A percentile compares a stretch with the other conserved stretches of the same genome.
Conservation (phyloP, 2,797 vertebrate genomes). For the Epinephelus malabaricus region DNA sequence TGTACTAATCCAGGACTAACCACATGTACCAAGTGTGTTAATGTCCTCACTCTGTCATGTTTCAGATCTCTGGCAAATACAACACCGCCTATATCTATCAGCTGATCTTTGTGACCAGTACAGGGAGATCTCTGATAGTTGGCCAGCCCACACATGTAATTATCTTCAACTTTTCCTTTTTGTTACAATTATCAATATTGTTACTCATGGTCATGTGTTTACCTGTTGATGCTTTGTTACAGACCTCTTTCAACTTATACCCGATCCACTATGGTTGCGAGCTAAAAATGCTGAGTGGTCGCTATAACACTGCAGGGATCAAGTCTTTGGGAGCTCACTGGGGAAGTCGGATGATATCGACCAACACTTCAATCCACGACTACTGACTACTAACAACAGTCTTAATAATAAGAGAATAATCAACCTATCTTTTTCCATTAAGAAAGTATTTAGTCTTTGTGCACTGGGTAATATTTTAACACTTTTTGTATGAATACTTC, state of each 20-base stretch:
- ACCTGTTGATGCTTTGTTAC: slow-evolving; percentile 21
- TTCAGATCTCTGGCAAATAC: slow-evolving; percentile 70
- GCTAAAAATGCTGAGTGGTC: slow-evolving; percentile 58
- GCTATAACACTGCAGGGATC: not conserved
- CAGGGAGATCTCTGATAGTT: slow-evolving; percentile 38
- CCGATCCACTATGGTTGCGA: not conserved
- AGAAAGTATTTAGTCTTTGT: not conserved
- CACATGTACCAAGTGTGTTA: not conserved
- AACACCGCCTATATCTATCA: slow-evolving; percentile 45
- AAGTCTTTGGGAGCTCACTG: slow-evolving; percentile 62
- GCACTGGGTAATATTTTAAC: no score
- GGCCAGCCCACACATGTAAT: slow-evolving; percentile 61
- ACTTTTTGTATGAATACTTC: not conserved
- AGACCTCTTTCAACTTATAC: slow-evolving; percentile 59
- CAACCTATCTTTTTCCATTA: not conserved
- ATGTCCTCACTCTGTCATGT: not conserved
- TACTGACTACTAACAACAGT: no score
- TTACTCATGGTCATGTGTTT: not conserved
- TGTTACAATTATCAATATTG: not conserved
- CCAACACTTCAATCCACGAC: no score
- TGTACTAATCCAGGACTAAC: not conserved
- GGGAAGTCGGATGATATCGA: not conserved
- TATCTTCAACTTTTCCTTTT: not conserved
- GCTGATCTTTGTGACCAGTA: slow-evolving; percentile 58
- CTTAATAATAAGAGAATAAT: not conserved